A percentile compares a stretch with the other conserved stretches of the same genome.
phyloP scores from a whole-genome alignment of 2,888 invertebrate species.

The Acanthosepion lycidas region DNA sequence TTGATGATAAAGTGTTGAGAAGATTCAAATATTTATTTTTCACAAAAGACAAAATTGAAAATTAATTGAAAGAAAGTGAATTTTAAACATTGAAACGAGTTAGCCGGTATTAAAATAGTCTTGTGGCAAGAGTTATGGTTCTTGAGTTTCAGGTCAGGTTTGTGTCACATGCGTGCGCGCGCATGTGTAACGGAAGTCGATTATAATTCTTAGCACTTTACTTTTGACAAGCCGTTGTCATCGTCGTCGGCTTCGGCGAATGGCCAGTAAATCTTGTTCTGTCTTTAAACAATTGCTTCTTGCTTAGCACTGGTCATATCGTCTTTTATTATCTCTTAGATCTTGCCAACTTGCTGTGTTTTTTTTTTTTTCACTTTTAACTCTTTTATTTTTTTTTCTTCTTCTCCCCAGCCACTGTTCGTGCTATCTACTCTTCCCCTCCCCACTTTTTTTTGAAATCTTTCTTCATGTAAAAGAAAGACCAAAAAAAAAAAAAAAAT shows the following conservation, averaged over 20 bases:
- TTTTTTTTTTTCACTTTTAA: not conserved
- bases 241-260: not conserved
- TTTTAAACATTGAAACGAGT: not conserved
- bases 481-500: not conserved
- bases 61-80: not conserved
- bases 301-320: not conserved
- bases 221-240: constrained; percentile 34
- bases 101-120: not conserved
- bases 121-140: not conserved
- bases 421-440: too few species aligned
- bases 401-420: too few species aligned
- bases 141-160: not conserved
- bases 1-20: too few species aligned
- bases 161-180: constrained; percentile 17
- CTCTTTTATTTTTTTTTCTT: too few species aligned
- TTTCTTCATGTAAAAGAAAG: not conserved
- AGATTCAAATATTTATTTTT: too few species aligned
- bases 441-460: not conserved
- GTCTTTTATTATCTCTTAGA: not conserved
- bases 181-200: constrained; percentile 39
- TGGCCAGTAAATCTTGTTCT: not conserved
- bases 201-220: not conserved
- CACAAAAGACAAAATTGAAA: not conserved
- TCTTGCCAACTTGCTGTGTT: not conserved
- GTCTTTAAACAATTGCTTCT: not conserved